Evolutionary conservation across 1,140 invertebrate genomes (phyloP).

Genomic region (Helicoverpa armigera): DNA sequence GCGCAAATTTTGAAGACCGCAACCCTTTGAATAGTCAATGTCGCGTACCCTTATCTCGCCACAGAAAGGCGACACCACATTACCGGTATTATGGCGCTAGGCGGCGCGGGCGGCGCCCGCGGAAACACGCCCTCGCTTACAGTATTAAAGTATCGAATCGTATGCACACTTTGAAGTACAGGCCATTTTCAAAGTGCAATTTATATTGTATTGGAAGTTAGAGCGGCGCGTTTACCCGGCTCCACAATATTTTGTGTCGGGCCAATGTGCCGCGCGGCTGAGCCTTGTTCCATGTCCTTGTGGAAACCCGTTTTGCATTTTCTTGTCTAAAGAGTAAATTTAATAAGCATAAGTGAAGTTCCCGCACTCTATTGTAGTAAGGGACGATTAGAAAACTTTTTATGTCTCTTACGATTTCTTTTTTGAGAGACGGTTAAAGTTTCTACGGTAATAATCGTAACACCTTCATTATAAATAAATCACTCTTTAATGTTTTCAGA

Average conservation of each 20-base stretch:
- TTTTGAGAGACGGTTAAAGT: slow-evolving; percentile 39
- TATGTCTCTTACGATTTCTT: slow-evolving; percentile 44
- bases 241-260: slow-evolving; percentile 84
- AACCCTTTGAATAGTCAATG: slow-evolving; percentile 86
- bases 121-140: slow-evolving; percentile 68
- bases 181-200: slow-evolving; percentile 85
- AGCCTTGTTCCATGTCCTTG: slow-evolving; percentile 74
- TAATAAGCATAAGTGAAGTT: slow-evolving; percentile 80
- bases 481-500: slow-evolving; percentile 47
- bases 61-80: slow-evolving; percentile 86
- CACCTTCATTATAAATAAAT: slow-evolving; percentile 54
- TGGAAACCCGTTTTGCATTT: slow-evolving; percentile 75
- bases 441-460: slow-evolving; percentile 42
- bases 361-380: slow-evolving; percentile 62
- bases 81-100: slow-evolving; percentile 83
- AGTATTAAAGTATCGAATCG: slow-evolving; percentile 75
- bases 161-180: slow-evolving; percentile 71
- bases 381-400: slow-evolving; percentile 65
- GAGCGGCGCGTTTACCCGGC: slow-evolving; percentile 78
- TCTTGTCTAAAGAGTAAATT: slow-evolving; percentile 75
- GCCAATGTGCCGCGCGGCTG: slow-evolving; percentile 78
- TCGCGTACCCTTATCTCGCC: slow-evolving; percentile 86
- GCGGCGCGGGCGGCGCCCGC: slow-evolving; percentile 49
- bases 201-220: slow-evolving; percentile 86
- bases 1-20: slow-evolving; percentile 86